phyloP scores from a whole-genome alignment of 2,888 invertebrate species.

The Malthinus seriepunctatus region DNA sequence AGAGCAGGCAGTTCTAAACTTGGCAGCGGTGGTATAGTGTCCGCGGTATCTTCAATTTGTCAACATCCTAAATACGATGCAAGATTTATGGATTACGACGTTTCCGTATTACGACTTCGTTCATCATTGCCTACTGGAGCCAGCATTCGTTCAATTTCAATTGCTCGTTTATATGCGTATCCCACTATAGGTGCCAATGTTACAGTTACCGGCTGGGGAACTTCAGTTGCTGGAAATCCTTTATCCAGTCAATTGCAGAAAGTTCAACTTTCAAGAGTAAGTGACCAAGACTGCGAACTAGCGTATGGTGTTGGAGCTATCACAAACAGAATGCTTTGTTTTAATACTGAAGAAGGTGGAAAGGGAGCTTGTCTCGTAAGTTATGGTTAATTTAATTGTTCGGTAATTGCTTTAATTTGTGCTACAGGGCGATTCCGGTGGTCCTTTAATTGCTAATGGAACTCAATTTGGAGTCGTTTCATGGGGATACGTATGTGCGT shows the following conservation, averaged over 20 bases:
- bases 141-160: background rate
- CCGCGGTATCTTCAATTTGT: background rate
- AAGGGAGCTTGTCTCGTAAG: slow-evolving; percentile 12
- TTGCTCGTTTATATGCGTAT: background rate
- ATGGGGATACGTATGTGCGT: slow-evolving; percentile 8
- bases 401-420: background rate
- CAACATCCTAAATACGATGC: background rate
- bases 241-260: background rate
- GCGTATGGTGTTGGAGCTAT: background rate
- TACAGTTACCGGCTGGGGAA: slow-evolving; percentile 8
- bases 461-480: slow-evolving; percentile 3
- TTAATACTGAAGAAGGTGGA: background rate
- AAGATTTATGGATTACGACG: background rate
- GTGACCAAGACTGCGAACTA: background rate
- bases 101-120: slow-evolving; percentile 5
- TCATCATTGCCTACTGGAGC: background rate
- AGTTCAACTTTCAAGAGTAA: background rate
- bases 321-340: slow-evolving; percentile 5
- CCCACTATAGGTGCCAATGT: background rate
- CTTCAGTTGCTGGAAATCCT: background rate
- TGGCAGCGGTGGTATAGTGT: background rate
- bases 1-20: slow-evolving; percentile 5
- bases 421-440: slow-evolving; percentile 8
- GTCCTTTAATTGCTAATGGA: background rate
- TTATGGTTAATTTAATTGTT: background rate